Evolutionary conservation across 2,113 vertebrate species (phyloP), one percentile per base, ranked within the genome.

Genomic region (Pomatostomus ruficeps): DNA sequence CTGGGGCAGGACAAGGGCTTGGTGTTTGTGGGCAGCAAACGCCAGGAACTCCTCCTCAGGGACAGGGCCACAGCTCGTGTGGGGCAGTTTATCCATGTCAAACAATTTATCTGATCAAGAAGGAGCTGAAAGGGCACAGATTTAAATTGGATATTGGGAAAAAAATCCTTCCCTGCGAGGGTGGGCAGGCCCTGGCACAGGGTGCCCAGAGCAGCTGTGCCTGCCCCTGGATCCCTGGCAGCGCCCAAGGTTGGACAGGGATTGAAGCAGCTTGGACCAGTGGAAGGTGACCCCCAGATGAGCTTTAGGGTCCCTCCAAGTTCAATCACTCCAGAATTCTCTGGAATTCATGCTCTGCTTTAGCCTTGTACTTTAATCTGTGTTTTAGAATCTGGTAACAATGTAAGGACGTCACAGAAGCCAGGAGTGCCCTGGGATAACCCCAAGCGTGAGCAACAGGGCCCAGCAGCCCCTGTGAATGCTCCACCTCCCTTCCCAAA

Each of bases 1-100:
- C 3, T 18, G 23, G 18, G 10, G 36, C 89, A 81, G 55, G 65
- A 82, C 36, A 5, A 13, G 40, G 75, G 59, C 21, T 16, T 63
- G 40, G 45, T 2, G 6, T 1, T 12, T 28, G 31, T 4, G 67
- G n/a, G 67, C 45, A 49, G n/a, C 33, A 43, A 23, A 25, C 3
- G 63, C n/a, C 24, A 67, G 43, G 1, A 45, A 35, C 38, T n/a
- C 49, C 25, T 14, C 46, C 12, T 3, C 2, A 29, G 54, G 0
- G 5, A 24, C 15, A 3, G 1, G 33, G 29, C 31, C 48, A 36
- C 59, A 33, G 36, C 46, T n/a, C 73, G 4, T 1, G 0, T 1
- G 4, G 40, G 81, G 42, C 57, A 12, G 33, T 14, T 68, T 4
- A 33, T 7, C 62, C 54, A 36, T 16, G 14, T 83, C 43, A 23